phyloP scores from a whole-genome alignment of 2,113 vertebrate genomes.

The Silurus asotus region DNA sequence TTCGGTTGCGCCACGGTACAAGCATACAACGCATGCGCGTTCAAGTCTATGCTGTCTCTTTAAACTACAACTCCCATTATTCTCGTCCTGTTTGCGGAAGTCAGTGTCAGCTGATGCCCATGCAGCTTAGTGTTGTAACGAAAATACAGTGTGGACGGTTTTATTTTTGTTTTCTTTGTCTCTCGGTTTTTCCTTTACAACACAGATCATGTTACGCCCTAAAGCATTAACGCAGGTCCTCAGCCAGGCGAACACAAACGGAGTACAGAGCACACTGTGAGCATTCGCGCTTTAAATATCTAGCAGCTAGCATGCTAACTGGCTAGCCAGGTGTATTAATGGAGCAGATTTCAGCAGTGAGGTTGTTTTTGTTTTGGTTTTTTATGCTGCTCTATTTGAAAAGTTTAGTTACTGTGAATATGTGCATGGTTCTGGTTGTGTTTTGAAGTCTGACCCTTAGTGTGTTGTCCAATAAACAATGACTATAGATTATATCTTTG shows the following conservation, averaged over 20 bases:
- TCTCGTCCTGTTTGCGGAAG: conserved; percentile 40
- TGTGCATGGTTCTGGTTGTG: not conserved
- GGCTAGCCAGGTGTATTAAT: not conserved
- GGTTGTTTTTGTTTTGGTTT: not conserved
- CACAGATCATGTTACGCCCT: conserved; percentile 79
- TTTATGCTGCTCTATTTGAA: not conserved
- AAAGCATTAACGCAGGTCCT: conserved; percentile 95
- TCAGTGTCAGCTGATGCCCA: conserved; percentile 51
- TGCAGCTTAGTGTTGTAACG: not conserved
- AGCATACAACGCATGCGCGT: too few species aligned
- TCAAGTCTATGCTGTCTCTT: too few species aligned
- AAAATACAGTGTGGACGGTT: not conserved
- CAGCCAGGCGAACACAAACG: conserved; percentile 95
- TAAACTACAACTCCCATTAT: conserved; percentile 58
- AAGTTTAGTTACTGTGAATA: too few species aligned
- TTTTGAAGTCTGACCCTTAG: not conserved
- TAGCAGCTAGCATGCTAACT: conserved; percentile 15
- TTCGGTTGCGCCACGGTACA: too few species aligned
- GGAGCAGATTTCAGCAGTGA: not conserved
- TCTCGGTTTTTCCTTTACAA: not conserved
- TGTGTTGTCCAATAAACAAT: not conserved
- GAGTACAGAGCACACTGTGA: conserved; percentile 97
- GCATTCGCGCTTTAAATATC: conserved; percentile 57
- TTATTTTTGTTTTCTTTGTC: not conserved
- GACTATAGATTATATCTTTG: not conserved